Conservation (phyloP, 92 coral and sea anemone genomes). For the Ricordea florida region DNA sequence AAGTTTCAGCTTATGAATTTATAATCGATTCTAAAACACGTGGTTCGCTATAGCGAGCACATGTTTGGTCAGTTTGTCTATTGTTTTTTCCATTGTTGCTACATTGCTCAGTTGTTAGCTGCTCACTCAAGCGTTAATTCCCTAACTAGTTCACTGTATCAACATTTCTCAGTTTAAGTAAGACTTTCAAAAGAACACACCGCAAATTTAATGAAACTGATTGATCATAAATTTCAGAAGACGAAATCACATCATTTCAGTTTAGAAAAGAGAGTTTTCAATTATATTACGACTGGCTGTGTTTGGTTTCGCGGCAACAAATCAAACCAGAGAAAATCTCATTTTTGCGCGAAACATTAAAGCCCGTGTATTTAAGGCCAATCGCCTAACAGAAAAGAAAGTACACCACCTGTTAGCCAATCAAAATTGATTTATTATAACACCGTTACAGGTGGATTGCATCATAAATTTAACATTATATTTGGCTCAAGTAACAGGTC, state of each 20-base stretch:
- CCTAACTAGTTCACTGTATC: not conserved
- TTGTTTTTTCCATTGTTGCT: constrained; percentile 19
- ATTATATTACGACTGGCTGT: not conserved
- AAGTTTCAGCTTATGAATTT: constrained; percentile 8
- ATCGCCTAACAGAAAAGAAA: constrained; percentile 51
- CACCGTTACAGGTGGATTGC: constrained; percentile 75
- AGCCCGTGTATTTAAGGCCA: constrained; percentile 44
- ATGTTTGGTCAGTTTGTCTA: constrained; percentile 18
- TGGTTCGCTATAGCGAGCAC: constrained; percentile 35
- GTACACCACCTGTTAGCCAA: constrained; percentile 76
- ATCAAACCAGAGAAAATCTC: constrained; percentile 25
- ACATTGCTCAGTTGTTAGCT: constrained; percentile 41
- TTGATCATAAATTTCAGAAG: not conserved
- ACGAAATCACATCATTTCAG: not conserved
- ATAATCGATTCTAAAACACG: not conserved
- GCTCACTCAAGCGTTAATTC: constrained; percentile 10
- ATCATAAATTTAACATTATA: constrained; percentile 84
- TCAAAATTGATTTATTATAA: constrained; percentile 47
- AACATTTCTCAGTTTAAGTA: not conserved
- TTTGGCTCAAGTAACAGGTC: constrained; percentile 50
- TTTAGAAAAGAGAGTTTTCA: not conserved
- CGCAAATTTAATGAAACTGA: not conserved
- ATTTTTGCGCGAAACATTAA: constrained; percentile 18
- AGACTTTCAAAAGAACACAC: not conserved
- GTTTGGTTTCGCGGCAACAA: constrained; percentile 33